Conservation (phyloP, 1,140 invertebrate species). For the Drosophila elegans region DNA sequence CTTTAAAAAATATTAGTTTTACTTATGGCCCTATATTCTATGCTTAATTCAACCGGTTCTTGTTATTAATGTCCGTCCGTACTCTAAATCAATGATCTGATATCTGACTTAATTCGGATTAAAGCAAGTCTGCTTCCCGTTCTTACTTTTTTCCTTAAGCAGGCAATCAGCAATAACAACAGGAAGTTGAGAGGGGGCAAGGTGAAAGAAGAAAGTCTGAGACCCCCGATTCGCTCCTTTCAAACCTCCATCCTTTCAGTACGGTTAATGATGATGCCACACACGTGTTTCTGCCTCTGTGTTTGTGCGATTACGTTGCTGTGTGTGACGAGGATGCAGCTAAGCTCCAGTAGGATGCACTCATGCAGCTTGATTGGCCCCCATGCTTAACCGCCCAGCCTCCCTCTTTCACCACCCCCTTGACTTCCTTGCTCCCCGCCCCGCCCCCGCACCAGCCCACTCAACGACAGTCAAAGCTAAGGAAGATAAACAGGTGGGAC, state of each 20-base stretch:
- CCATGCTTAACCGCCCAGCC: conserved; percentile 34
- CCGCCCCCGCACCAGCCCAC: background rate
- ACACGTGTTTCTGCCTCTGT: conserved; percentile 27
- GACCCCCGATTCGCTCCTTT: conserved; percentile 1
- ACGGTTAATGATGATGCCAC: conserved; percentile 59
- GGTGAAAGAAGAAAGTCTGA: conserved; percentile 21
- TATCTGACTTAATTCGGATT: conserved; percentile 15
- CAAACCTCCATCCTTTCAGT: conserved; percentile 16
- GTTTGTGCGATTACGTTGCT: background rate
- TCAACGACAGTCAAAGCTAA: conserved; percentile 4
- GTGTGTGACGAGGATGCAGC: conserved; percentile 24
- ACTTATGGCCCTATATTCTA: background rate
- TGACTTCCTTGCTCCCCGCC: background rate
- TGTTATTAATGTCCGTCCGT: background rate
- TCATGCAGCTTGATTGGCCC: conserved; percentile 79
- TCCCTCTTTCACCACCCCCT: background rate
- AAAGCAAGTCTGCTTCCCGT: conserved; percentile 1
- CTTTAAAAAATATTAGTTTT: too few species aligned
- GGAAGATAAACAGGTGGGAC: conserved; percentile 6
- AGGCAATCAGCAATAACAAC: conserved; percentile 61
- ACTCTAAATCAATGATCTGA: background rate
- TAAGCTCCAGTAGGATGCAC: conserved; percentile 53
- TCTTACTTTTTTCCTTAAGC: conserved; percentile 2
- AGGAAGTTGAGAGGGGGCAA: conserved; percentile 16
- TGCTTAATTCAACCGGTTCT: too few species aligned